Evolutionary conservation across 2,797 vertebrate species (phyloP).

Genomic region (Pristis pectinata): DNA sequence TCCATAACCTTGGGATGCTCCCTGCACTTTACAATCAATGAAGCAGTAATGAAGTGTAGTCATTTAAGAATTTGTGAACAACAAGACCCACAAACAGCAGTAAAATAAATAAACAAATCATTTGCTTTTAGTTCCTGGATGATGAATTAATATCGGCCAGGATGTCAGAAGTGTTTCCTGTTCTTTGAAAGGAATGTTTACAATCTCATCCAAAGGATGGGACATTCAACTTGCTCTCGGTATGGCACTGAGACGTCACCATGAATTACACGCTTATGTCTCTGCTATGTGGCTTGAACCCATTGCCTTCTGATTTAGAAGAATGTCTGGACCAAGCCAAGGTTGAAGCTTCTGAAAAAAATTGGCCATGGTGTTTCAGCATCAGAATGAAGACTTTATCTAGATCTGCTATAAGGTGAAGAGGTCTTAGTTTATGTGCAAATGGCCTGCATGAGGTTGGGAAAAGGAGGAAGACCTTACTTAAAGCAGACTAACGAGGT

Average conservation of each 20-base stretch:
- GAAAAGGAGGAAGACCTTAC: too few species aligned
- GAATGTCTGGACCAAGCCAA: too few species aligned
- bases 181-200: neutral
- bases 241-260: neutral
- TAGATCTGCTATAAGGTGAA: too few species aligned
- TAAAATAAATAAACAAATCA: neutral
- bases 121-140: neutral
- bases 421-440: too few species aligned
- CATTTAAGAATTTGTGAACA: neutral
- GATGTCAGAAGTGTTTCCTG: neutral
- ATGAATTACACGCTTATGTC: neutral
- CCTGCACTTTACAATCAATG: neutral
- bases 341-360: too few species aligned
- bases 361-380: too few species aligned
- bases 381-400: too few species aligned
- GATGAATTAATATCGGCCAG: neutral
- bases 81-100: neutral
- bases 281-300: neutral
- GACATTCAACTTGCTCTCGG: neutral
- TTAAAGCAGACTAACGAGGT: too few species aligned
- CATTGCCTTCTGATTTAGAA: too few species aligned
- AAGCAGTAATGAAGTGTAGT: neutral
- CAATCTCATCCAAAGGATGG: neutral
- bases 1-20: neutral
- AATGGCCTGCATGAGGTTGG: too few species aligned